A percentile compares a stretch with the other conserved stretches of the same genome.
Evolutionary conservation across 2,888 invertebrate genomes (phyloP).

Genomic region (Thumatha senex): DNA sequence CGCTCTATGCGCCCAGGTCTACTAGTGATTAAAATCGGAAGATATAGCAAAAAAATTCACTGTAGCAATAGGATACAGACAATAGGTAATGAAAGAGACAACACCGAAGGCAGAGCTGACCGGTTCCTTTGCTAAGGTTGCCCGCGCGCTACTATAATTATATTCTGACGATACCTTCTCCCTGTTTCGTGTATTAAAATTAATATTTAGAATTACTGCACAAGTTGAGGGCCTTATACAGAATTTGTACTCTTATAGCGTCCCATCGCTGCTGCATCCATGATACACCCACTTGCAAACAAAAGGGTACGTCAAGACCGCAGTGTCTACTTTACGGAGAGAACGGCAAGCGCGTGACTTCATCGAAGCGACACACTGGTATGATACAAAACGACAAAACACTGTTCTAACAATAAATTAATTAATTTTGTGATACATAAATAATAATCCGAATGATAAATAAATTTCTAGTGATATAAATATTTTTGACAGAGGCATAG

Average conservation of each 20-base stretch:
- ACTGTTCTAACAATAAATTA: constrained; percentile 57
- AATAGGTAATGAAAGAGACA: constrained; percentile 64
- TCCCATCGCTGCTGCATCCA: constrained; percentile 68
- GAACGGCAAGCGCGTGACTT: constrained; percentile 40
- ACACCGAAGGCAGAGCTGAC: constrained; percentile 78
- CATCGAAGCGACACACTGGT: constrained; percentile 69
- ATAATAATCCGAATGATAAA: constrained; percentile 62
- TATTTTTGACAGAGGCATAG: constrained; percentile 43
- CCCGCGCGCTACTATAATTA: constrained; percentile 59
- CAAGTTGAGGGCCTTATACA: constrained; percentile 84
- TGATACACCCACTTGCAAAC: constrained; percentile 36
- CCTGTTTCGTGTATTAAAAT: constrained; percentile 72
- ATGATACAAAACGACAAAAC: constrained; percentile 51
- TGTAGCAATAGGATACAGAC: constrained; percentile 77
- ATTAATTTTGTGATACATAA: constrained; percentile 62
- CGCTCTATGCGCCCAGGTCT: constrained; percentile 28
- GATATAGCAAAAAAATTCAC: constrained; percentile 71
- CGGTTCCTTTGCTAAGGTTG: constrained; percentile 55
- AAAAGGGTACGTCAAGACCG: constrained; percentile 30
- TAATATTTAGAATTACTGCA: constrained; percentile 76
- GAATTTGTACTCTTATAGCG: constrained; percentile 88
- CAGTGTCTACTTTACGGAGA: constrained; percentile 20
- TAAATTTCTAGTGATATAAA: constrained; percentile 54
- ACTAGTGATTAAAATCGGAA: constrained; percentile 55
- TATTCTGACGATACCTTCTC: constrained; percentile 59